Base-by-base conservation (phyloP, 2,797 vertebrate genomes). In the Schizothorax lantsangensis region DNA sequence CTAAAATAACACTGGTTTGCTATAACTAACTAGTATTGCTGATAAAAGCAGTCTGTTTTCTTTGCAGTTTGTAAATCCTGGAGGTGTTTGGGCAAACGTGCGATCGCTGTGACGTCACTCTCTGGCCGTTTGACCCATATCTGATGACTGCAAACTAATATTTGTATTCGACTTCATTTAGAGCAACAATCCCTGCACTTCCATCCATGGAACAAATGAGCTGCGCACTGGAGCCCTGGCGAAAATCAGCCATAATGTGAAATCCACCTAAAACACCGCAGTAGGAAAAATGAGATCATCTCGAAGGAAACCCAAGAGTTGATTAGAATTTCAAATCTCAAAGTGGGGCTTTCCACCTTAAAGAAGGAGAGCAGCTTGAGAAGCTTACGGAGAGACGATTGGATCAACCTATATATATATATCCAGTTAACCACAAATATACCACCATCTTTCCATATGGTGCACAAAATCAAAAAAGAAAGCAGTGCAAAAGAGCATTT, bases 301-400 rank as follows among this genome's bases (percentile, higher is more conserved):
- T 93, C 94, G 95, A 94, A 95, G 94, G 94, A 96, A 96, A 95
- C 93, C 91, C 91, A 95, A 95, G 93, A 93, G 93, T 95, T 96
- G 96, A 96, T 96, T 96, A 96, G 94, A 96, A 96, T 95, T 96
- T 96, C 92, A 96, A 96, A 95, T 96, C 95, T 95, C 90, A 43
- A 92, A 94, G 91, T 94, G 95, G 94, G 94, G 93, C 93, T 95
- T 94, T 95, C 94, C 93, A 94, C 94, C 93, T 95, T 93, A 90
- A 88, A 73, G 49, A 38, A 52, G 72, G 72, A 78, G 75, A 43
- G 87, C 69, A 38, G 89, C 89, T 90, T 89, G 90, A 75, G 62
- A 85, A 87, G 84, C 64, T 33, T 21, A 12, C 23, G 7, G n/a
- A 73, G 43, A 74, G n/a, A 49, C 2, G 15, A 52, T 11, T 5